phyloP scores from a whole-genome alignment of 2,113 vertebrate genomes.

The Silurus asotus region DNA sequence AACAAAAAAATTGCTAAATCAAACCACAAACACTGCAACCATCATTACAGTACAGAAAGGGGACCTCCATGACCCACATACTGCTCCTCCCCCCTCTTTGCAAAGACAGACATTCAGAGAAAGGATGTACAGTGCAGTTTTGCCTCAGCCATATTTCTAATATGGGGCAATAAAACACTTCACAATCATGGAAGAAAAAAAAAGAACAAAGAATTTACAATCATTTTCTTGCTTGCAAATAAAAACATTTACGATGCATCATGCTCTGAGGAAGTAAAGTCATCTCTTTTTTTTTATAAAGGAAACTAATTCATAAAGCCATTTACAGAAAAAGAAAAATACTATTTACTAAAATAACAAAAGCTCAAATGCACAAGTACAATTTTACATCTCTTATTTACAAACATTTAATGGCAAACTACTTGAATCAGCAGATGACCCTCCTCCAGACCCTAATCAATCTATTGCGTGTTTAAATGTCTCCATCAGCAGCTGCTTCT shows the following conservation, averaged over 20 bases:
- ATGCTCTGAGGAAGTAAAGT: slow-evolving; percentile 48
- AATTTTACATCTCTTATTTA: slow-evolving; percentile 51
- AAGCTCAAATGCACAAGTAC: slow-evolving; percentile 50
- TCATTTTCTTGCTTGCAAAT: slow-evolving; percentile 58
- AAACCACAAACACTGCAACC: slow-evolving; percentile 40
- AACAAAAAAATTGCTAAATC: slow-evolving; percentile 35
- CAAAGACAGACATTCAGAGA: slow-evolving; percentile 52
- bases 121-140: slow-evolving; percentile 42
- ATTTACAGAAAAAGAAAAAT: slow-evolving; percentile 51
- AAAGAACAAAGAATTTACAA: too few relatives aligned
- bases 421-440: slow-evolving; percentile 51
- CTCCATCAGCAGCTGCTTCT: slow-evolving; percentile 22
- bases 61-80: slow-evolving; percentile 19
- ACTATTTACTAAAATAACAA: slow-evolving; percentile 48
- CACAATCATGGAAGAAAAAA: slow-evolving; percentile 43
- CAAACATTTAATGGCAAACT: slow-evolving; percentile 53
- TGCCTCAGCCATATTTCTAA: slow-evolving; percentile 4
- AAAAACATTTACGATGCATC: slow-evolving; percentile 43
- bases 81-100: slow-evolving; percentile 27
- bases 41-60: slow-evolving; percentile 45
- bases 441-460: neutral
- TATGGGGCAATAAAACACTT: neutral
- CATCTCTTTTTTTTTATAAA: slow-evolving; percentile 20
- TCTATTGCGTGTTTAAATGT: slow-evolving; percentile 1
- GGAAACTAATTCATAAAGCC: slow-evolving; percentile 52